These are phyloP conservation scores for Bufotes viridis DNA, from an alignment of 2,797 vertebrate species.

Conservation along the genomic window DNA sequence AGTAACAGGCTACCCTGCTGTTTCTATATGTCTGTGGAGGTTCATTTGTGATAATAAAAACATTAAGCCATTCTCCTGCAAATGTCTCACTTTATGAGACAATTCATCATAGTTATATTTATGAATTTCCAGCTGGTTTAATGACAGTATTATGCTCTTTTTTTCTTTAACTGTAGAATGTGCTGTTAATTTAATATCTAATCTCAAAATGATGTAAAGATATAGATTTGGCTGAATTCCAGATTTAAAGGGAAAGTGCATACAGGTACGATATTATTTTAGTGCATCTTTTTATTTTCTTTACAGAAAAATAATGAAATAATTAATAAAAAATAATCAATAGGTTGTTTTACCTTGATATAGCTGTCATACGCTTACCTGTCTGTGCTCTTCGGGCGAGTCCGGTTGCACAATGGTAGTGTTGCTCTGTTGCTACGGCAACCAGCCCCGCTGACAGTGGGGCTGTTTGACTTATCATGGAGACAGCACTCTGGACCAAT, in stretches of 20 bases:
- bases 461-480: too few relatives aligned
- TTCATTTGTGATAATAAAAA: slow-evolving; percentile 41
- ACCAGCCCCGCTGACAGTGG: too few relatives aligned
- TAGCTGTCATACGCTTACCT: too few relatives aligned
- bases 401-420: too few relatives aligned
- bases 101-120: slow-evolving; percentile 44
- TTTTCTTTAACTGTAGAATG: slow-evolving; percentile 23
- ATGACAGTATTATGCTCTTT: slow-evolving; percentile 19
- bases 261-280: too few relatives aligned
- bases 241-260: slow-evolving; percentile 17
- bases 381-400: too few relatives aligned
- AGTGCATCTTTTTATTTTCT: background rate
- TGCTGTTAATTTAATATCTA: slow-evolving; percentile 15
- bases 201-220: background rate
- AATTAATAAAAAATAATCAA: too few relatives aligned
- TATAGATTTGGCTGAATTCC: background rate
- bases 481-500: too few relatives aligned
- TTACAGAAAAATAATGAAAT: background rate
- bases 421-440: too few relatives aligned
- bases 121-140: slow-evolving; percentile 31
- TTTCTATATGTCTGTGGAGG: slow-evolving; percentile 28
- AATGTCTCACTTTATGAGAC: slow-evolving; percentile 24
- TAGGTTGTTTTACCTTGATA: too few relatives aligned
- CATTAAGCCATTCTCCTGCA: slow-evolving; percentile 24
- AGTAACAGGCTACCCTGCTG: slow-evolving; percentile 36